Base-by-base conservation (phyloP, 2,888 invertebrate species). In the Archips xylosteana region DNA sequence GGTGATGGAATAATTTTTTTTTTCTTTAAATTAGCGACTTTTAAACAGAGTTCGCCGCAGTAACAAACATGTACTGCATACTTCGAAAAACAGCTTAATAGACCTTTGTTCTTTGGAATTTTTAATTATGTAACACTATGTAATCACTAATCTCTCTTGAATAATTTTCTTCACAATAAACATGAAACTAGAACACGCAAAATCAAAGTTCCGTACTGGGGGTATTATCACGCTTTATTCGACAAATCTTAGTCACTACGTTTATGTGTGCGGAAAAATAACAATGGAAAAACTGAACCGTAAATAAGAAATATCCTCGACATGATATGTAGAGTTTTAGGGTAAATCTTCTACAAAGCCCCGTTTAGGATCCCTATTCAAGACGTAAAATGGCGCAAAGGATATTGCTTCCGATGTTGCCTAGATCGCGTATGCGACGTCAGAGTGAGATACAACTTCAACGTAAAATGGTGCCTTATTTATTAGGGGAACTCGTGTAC, bases 281-380 rank as follows among this genome's bases (percentile, higher is more conserved):
- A 51, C 39, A 69, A 9, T 42, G 62, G 42, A 70, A 70, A n/a
- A 36, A 39, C 51, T n/a, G n/a, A 47, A 15, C 42, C 62, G 59
- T 32, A 62, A 70, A 47, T 39, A 69, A 4, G 6, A 42, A 62
- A 51, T 61, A 61, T 39, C 61, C 51, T 51, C 39, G 23, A 15
- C 9, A 39, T 57, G 47, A 57, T 45, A n/a, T 23, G 54, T 23
- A 54, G 54, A 9, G 54, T 54, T n/a, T 15, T 23, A 23, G 54
- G 54, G 13, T 54, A 9, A 54, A 23, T 54, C 54, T 54, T 23
- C 8, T 23, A 49, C 23, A 54, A 54, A 54, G 49, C 49, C 49
- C 49, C 45, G 49, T 49, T n/a, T 49, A 49, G n/a, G n/a, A 12
- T 49, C n/a, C 49, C 49, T 49, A 49, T 49, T 49, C 49, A 6